A percentile compares a stretch with the other conserved stretches of the same genome.
phyloP scores from a whole-genome alignment of 2,797 vertebrate genomes.

The Pseudochirops cupreus region DNA sequence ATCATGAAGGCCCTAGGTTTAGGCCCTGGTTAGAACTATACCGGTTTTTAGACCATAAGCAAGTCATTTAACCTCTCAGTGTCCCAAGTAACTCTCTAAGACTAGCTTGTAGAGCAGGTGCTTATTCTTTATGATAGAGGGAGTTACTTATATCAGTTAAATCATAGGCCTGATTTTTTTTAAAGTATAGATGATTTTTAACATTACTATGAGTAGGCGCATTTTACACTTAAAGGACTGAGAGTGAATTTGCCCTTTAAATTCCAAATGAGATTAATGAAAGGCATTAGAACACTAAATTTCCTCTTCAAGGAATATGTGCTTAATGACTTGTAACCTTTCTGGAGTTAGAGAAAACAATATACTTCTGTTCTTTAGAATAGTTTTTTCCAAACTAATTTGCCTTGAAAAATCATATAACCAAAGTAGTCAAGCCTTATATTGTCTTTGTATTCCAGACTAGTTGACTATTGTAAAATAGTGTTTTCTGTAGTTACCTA shows the following conservation, averaged over 20 bases:
- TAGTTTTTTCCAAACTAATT: slow-evolving; percentile 37
- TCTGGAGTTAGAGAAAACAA: slow-evolving; percentile 34
- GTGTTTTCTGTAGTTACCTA: neutral
- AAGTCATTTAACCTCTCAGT: neutral
- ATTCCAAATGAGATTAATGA: slow-evolving; percentile 11
- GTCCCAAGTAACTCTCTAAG: neutral
- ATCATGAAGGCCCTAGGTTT: neutral
- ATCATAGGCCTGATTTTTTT: neutral
- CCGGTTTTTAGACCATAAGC: neutral
- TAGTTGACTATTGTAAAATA: neutral
- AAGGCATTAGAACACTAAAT: neutral
- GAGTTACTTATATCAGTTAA: neutral
- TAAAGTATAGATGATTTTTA: neutral
- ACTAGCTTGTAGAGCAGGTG: neutral
- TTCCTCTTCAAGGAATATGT: neutral
- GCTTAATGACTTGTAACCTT: slow-evolving; percentile 19
- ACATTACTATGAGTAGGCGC: neutral
- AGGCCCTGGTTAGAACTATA: neutral
- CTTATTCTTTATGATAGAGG: neutral
- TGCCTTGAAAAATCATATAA: neutral
- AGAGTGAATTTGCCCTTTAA: neutral
- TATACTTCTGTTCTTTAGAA: neutral
- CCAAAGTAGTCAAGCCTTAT: neutral
- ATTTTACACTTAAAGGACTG: neutral
- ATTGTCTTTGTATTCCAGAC: neutral